Evolutionary conservation across 2,888 invertebrate species (phyloP).

Genomic region (Glyphotaelius pellucidus): DNA sequence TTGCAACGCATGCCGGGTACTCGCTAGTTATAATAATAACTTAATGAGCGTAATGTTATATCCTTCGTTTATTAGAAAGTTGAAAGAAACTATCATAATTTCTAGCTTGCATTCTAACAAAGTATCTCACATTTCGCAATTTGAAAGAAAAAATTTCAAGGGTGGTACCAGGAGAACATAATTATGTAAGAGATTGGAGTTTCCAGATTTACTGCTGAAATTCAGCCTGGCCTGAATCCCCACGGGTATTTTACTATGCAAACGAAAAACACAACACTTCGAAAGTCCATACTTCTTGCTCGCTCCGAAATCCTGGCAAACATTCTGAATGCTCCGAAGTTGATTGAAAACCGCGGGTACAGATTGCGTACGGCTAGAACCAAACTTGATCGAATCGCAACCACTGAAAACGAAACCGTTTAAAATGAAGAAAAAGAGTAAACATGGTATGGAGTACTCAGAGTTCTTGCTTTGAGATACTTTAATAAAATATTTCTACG

Average conservation of each 20-base stretch:
- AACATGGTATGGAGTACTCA: background rate
- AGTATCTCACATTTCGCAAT: too few relatives aligned
- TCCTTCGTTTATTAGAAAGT: too few relatives aligned
- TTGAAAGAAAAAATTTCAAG: background rate
- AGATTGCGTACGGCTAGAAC: conserved; percentile 7
- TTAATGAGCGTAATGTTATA: too few relatives aligned
- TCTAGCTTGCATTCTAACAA: too few relatives aligned
- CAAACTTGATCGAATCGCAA: conserved; percentile 12
- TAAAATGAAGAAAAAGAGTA: background rate
- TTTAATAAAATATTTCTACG: background rate
- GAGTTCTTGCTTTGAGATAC: background rate
- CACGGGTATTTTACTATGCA: conserved; percentile 61
- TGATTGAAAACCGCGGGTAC: conserved; percentile 48
- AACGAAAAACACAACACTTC: conserved; percentile 54
- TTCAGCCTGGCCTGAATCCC: conserved; percentile 36
- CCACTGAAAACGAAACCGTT: background rate
- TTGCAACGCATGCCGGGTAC: too few relatives aligned
- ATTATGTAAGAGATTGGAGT: background rate
- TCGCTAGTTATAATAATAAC: too few relatives aligned
- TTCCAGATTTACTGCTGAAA: conserved; percentile 7
- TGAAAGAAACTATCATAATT: too few relatives aligned
- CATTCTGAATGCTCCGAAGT: background rate
- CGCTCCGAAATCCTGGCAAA: conserved; percentile 45
- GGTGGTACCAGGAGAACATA: background rate
- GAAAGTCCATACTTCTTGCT: conserved; percentile 46